phyloP scores from a whole-genome alignment of 1,140 invertebrate species.

The Caligus rogercresseyi region DNA sequence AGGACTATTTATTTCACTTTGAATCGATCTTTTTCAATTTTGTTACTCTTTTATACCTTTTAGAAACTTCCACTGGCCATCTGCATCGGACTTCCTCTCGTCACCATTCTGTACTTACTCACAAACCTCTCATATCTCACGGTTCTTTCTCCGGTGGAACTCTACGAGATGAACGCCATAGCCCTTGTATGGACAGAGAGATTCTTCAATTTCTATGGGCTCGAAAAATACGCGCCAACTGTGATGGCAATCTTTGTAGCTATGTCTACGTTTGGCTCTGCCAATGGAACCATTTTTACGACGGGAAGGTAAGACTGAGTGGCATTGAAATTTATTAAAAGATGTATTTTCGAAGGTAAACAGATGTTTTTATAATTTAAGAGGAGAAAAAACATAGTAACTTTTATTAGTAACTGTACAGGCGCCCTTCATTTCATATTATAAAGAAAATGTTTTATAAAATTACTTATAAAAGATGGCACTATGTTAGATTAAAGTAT shows the following conservation, averaged over 20 bases:
- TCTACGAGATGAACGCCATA: conserved; percentile 58
- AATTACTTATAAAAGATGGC: too few relatives aligned
- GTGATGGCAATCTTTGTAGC: conserved; percentile 45
- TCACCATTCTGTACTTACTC: conserved; percentile 66
- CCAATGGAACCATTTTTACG: conserved; percentile 85
- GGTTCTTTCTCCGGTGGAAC: conserved; percentile 54
- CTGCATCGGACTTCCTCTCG: conserved; percentile 67
- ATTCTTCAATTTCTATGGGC: conserved; percentile 25
- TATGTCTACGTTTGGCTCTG: conserved; percentile 87
- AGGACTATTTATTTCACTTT: too few relatives aligned
- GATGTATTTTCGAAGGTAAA: too few relatives aligned
- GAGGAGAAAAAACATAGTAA: too few relatives aligned
- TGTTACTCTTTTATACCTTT: neutral
- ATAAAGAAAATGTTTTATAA: too few relatives aligned
- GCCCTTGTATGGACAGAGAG: conserved; percentile 53
- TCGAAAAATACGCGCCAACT: conserved; percentile 13
- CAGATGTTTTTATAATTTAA: too few relatives aligned
- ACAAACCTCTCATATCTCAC: conserved; percentile 87
- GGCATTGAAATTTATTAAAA: too few relatives aligned
- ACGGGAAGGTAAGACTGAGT: conserved; percentile 60
- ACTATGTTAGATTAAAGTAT: too few relatives aligned
- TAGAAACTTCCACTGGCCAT: conserved; percentile 83
- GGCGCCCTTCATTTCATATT: too few relatives aligned
- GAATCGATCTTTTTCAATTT: too few relatives aligned
- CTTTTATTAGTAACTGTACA: too few relatives aligned